Evolutionary conservation across 2,797 vertebrate genomes (phyloP), one percentile per base, ranked within the genome.

Genomic region (Esox lucius): DNA sequence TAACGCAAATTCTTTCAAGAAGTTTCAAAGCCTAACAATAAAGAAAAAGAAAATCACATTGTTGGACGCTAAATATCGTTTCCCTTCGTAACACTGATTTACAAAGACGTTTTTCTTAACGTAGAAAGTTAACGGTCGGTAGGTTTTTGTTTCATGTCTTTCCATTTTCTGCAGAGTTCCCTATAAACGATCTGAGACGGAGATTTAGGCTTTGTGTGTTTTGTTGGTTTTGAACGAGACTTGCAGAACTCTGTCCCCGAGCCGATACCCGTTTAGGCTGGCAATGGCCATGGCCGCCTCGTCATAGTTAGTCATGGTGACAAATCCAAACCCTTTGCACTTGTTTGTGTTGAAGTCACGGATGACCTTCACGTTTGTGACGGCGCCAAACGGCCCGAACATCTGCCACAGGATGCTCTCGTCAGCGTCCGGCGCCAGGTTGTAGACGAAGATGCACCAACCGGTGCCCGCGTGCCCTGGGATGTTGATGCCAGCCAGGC

Each of bases 221-320:
- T 99, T 99, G 94, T 97, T 99, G 90, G 98, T 98, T 95, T 99
- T 99, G 93, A 99, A 99, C n/a, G 98, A 99, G 86, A 99, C 97
- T 93, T 99, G 98, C 93, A 99, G 88, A 70, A 99, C 97, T 92
- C 98, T 92, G 94, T 99, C 97, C 81, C 98, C 98, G 12, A 99
- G 96, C 82, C 97, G 96, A 77, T 99, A 99, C 92, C 98, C 98
- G 77, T 99, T 99, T 88, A 99, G 93, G 92, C 98, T 99, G 86
- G 97, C 96, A 83, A 99, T 99, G 76, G 98, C 98, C 94, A 99
- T 97, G 73, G 97, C 98, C 1, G 98, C 98, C 91, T 99, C 98
- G 8, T 99, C 98, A 75, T 99, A 99, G 95, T 99, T 99, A 86
- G 98, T 99, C 98, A 99, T 99, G 92, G 98, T 98, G 92, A 99